phyloP scores from a whole-genome alignment of 2,888 invertebrate genomes.

The Caenorhabditis sp. region DNA sequence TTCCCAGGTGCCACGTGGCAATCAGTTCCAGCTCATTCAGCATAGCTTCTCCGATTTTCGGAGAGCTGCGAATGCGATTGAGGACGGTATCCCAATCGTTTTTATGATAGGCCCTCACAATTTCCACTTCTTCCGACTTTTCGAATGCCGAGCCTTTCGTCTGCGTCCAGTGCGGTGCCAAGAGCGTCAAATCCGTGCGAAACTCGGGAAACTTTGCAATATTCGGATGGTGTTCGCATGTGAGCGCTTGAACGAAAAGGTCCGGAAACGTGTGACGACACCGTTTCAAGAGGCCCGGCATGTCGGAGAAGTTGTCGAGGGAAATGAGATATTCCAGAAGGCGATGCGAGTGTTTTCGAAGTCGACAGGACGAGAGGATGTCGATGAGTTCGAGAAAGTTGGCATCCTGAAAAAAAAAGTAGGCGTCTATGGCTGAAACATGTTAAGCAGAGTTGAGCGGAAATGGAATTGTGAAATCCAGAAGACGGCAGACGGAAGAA shows the following conservation, averaged over 20 bases:
- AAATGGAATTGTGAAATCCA: no score
- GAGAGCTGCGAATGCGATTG: no score
- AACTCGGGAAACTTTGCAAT: neutral
- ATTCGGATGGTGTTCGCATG: no score
- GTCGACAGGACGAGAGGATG: neutral
- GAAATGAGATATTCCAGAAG: neutral
- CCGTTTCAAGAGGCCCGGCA: neutral
- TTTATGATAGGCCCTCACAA: neutral
- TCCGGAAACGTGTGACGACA: neutral
- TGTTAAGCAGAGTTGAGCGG: no score
- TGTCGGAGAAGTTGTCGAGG: neutral
- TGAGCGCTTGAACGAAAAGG: neutral
- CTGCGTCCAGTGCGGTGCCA: neutral
- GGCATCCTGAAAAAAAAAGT: constrained; percentile 21
- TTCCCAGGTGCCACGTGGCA: constrained; percentile 13
- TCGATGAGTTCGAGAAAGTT: constrained; percentile 17
- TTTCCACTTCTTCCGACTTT: neutral
- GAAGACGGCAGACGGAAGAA: no score
- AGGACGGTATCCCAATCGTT: constrained; percentile 15
- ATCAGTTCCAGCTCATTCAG: neutral
- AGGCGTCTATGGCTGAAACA: no score
- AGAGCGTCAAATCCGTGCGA: neutral
- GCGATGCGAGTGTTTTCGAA: neutral
- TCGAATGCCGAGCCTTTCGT: neutral
- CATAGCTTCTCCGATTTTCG: neutral